These are phyloP conservation scores for Oithona nana DNA, from an alignment of 2,888 invertebrate genomes.

Conservation along the genomic window DNA sequence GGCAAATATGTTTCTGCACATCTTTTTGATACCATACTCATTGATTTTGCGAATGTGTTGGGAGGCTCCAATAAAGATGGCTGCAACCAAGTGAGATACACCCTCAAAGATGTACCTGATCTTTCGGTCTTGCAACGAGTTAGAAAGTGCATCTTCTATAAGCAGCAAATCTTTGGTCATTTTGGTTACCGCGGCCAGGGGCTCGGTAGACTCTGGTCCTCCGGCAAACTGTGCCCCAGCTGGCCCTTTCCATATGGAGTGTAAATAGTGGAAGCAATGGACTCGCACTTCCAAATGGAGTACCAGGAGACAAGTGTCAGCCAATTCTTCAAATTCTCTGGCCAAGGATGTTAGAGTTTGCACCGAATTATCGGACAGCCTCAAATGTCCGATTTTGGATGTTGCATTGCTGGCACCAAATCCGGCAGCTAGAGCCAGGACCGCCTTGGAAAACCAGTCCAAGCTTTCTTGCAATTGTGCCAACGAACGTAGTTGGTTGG, in stretches of 20 bases:
- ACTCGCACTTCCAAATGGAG: constrained; percentile 84
- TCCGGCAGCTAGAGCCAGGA: constrained; percentile 22
- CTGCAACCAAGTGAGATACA: constrained; percentile 58
- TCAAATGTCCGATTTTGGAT: constrained; percentile 20
- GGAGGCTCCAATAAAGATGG: constrained; percentile 57
- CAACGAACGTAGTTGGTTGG: constrained; percentile 56
- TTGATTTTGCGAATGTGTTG: constrained; percentile 59
- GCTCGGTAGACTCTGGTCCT: constrained; percentile 52
- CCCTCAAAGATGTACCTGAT: constrained; percentile 73
- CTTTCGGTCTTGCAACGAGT: constrained; percentile 53
- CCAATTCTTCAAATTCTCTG: constrained; percentile 63
- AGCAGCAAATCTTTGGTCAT: constrained; percentile 54
- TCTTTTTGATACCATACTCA: constrained; percentile 58
- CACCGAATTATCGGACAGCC: constrained; percentile 35
- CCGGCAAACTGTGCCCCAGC: constrained; percentile 24
- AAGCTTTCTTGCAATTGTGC: constrained; percentile 81
- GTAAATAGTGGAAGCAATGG: constrained; percentile 83
- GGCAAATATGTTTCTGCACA: constrained; percentile 65
- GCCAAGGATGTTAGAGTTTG: constrained; percentile 46
- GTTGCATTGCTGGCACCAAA: constrained; percentile 25
- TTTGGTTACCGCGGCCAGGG: constrained; percentile 52
- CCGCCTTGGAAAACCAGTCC: constrained; percentile 27
- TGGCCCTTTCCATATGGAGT: constrained; percentile 23
- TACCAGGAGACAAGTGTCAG: constrained; percentile 73
- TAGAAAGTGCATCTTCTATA: constrained; percentile 54